Percentiles rank a stretch among this genome's conserved stretches.
These are phyloP conservation scores for Chrysogorgia sp. DNA, from an alignment of 92 coral and sea anemone species.

Conservation along the genomic window DNA sequence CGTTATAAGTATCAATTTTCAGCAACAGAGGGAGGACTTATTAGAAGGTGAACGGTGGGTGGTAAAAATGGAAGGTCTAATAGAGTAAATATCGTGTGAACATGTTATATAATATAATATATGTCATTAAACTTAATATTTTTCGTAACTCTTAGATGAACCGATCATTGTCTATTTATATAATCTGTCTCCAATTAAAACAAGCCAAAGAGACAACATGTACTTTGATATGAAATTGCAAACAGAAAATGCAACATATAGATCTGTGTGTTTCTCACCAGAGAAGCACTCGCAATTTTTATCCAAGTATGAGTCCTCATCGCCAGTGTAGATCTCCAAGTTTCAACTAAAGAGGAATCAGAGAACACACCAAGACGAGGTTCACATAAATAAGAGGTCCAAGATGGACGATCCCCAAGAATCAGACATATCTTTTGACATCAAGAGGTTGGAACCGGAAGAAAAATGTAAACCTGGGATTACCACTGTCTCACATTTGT, in stretches of 20 bases:
- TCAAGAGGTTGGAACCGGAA: neutral
- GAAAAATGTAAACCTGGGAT: neutral
- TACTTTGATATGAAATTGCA: conserved; percentile 38
- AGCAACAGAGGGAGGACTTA: no score
- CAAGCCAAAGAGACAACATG: conserved; percentile 56
- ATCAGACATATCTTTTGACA: conserved; percentile 12
- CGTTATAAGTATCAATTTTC: no score
- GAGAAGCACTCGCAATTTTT: conserved; percentile 25
- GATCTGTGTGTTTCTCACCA: conserved; percentile 30
- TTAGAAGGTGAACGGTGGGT: no score
- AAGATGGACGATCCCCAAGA: conserved; percentile 11
- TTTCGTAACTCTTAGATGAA: conserved; percentile 13
- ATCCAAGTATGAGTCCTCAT: conserved; percentile 14
- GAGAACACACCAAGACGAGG: conserved; percentile 6
- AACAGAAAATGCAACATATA: conserved; percentile 5
- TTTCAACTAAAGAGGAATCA: conserved; percentile 22
- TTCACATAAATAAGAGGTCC: conserved; percentile 42
- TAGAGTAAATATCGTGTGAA: no score
- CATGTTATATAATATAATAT: neutral
- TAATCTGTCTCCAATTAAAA: conserved; percentile 56
- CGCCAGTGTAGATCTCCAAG: conserved; percentile 41
- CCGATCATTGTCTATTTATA: conserved; percentile 62
- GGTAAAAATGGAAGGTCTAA: no score
- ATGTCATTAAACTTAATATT: neutral
- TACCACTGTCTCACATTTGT: neutral